Base-by-base conservation (phyloP, 2,888 invertebrate genomes). In the Lasioglossum villosulum region DNA sequence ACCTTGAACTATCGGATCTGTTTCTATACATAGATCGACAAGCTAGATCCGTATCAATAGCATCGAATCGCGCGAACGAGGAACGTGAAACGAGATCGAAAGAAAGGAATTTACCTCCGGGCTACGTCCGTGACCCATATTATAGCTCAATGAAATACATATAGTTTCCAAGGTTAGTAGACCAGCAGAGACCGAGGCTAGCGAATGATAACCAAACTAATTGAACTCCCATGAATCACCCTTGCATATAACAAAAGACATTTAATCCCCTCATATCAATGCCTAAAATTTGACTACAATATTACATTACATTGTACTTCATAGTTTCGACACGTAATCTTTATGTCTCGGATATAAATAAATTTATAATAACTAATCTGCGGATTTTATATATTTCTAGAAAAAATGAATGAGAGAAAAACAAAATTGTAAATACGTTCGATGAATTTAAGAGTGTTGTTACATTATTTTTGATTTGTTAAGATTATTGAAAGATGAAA, bases 151-250 rank as follows among this genome's bases (percentile, higher is more conserved):
- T 71, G 80, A 76, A 76, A 19, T 82, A 80, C 8, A 48, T 23
- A 52, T 68, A 72, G 34, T 70, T 76, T 16, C 23, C 86, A 90
- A 90, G 90, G 88, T 88, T 75, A 74, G n/a, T 63, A 56, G 84
- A 83, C 80, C 78, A 52, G 77, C 68, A 56, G 76, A 73, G 85
- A 86, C 87, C 88, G 89, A 73, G 84, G 87, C 80, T 86, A 76
- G 75, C 78, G 80, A 81, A 84, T 79, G 83, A 74, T 75, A 78
- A 72, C 73, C 37, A 84, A 72, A 76, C 52, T 52, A 34, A 42
- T 52, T 75, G 73, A 72, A 39, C 66, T 59, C 14, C 2, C 34
- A 73, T 52, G 42, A 45, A 45, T 27, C n/a, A n/a, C n/a, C 16
- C 5, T 16, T 16, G 2, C 4, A 34, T 6, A 34, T 8, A 34